phyloP scores from a whole-genome alignment of 2,113 vertebrate species.

The Stictonetta naevosa region DNA sequence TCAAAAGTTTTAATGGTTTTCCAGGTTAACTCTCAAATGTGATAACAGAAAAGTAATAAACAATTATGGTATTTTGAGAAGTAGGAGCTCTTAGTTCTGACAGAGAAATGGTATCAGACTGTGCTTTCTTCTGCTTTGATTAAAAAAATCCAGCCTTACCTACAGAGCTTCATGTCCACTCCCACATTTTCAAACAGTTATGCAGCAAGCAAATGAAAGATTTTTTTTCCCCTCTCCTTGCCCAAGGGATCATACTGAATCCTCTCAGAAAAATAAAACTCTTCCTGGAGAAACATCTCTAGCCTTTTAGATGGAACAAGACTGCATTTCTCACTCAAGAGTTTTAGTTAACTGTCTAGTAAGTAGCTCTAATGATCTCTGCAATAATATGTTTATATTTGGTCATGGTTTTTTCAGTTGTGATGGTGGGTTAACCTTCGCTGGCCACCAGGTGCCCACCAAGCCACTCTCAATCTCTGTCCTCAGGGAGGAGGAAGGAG shows the following conservation, averaged over 20 bases:
- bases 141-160: neutral
- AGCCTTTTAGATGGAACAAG: neutral
- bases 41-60: neutral
- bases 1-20: neutral
- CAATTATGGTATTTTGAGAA: neutral
- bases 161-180: neutral
- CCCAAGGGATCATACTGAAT: fast-evolving
- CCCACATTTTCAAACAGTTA: neutral
- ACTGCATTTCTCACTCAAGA: neutral
- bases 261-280: neutral
- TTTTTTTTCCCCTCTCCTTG: neutral
- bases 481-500: neutral
- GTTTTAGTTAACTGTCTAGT: neutral
- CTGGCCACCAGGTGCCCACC: neutral
- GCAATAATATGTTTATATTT: neutral
- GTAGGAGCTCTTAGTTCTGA: neutral
- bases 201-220: neutral
- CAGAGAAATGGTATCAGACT: neutral
- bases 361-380: neutral
- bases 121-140: neutral
- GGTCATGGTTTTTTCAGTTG: neutral
- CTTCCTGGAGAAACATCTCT: neutral
- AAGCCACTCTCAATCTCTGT: neutral
- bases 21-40: neutral
- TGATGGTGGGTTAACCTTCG: neutral